Evolutionary conservation across 2,113 vertebrate genomes (phyloP).

Genomic region (Callionymus lyra): DNA sequence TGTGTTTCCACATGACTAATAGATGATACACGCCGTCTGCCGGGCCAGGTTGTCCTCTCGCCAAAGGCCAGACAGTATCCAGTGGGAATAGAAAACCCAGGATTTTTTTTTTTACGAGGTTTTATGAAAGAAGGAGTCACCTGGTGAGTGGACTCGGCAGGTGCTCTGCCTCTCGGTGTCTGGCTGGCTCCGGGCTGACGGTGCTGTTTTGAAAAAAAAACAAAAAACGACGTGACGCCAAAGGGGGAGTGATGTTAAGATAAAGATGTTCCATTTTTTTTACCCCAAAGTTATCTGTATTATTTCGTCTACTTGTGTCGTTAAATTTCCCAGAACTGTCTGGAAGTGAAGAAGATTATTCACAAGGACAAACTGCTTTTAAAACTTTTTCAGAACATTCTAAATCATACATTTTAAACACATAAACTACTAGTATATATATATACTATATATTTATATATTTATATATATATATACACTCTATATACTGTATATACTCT

Average conservation of each 20-base stretch:
- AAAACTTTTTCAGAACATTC: too few relatives aligned
- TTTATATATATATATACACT: neutral
- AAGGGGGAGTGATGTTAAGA: conserved; percentile 1
- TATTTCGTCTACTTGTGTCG: too few relatives aligned
- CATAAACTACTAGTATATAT: neutral
- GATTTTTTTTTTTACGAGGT: neutral
- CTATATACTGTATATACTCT: neutral
- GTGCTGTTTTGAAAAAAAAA: conserved; percentile 9
- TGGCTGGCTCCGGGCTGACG: conserved; percentile 16
- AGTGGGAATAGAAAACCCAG: conserved; percentile 25
- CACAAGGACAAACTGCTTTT: too few relatives aligned
- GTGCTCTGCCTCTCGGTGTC: conserved; percentile 36
- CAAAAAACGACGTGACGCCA: conserved; percentile 16
- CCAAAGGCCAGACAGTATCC: conserved; percentile 34
- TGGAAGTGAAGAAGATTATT: too few relatives aligned
- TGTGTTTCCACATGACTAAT: conserved; percentile 63
- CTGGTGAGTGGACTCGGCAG: conserved; percentile 46
- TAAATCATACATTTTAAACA: too few relatives aligned
- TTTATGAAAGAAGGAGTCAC: conserved; percentile 40
- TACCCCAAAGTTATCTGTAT: too few relatives aligned
- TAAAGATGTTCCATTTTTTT: conserved; percentile 1
- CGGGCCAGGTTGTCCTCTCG: conserved; percentile 22
- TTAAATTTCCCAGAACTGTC: too few relatives aligned
- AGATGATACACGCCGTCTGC: conserved; percentile 44
- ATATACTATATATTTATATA: neutral